Percentiles rank a stretch among this genome's conserved stretches.
These are phyloP conservation scores for Psittacula derbiana DNA, from an alignment of 2,797 vertebrate genomes.

Conservation along the genomic window DNA sequence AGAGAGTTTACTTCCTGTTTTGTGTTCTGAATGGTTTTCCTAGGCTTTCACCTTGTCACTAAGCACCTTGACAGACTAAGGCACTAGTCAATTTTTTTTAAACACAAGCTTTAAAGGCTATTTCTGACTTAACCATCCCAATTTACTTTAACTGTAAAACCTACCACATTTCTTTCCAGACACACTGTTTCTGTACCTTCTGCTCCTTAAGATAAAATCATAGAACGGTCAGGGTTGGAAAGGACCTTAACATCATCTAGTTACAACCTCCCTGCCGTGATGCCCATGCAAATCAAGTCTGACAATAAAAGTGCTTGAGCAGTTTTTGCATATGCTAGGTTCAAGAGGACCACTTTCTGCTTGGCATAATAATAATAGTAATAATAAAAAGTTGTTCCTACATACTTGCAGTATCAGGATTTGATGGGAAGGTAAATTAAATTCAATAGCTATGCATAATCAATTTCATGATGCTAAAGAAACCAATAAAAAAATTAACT, in stretches of 20 bases:
- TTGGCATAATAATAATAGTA: not conserved
- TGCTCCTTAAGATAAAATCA: not conserved
- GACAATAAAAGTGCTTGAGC: not conserved
- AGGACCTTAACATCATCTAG: not conserved
- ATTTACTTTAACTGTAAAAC: not conserved
- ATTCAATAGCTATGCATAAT: not conserved
- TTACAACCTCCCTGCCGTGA: not conserved
- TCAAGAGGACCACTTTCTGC: not conserved
- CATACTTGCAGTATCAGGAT: not conserved
- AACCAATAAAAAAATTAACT: not conserved
- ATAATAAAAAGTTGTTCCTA: not conserved
- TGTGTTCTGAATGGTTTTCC: fast-evolving
- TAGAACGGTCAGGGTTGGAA: not conserved
- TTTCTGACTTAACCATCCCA: not conserved
- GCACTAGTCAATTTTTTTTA: fast-evolving
- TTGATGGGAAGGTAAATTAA: not conserved
- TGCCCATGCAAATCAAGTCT: not conserved
- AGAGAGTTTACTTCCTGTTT: not conserved
- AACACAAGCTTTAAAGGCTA: not conserved
- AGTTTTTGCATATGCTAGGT: not conserved
- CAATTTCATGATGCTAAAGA: not conserved
- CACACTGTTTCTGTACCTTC: not conserved
- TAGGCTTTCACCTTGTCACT: not conserved
- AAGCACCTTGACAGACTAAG: not conserved
- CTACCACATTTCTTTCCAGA: not conserved